phyloP scores from a whole-genome alignment of 2,113 vertebrate species.

The Piaya cayana region DNA sequence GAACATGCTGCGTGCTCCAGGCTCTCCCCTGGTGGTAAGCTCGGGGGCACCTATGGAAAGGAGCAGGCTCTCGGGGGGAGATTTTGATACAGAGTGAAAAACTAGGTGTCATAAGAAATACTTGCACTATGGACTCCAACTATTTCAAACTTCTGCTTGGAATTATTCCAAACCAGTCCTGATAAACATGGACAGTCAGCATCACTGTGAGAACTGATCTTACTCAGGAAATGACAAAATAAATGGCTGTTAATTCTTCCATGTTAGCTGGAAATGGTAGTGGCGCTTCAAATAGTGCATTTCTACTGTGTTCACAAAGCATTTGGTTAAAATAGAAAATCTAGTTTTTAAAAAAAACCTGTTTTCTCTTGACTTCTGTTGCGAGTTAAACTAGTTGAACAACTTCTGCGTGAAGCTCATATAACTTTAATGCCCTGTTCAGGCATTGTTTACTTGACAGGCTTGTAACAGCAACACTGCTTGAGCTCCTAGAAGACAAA shows the following conservation, averaged over 20 bases:
- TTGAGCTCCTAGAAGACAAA: constrained; percentile 88
- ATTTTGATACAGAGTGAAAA: neutral
- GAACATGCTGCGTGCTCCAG: rapidly evolving
- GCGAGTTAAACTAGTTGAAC: constrained; percentile 4
- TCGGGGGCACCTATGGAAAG: neutral
- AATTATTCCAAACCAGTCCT: neutral
- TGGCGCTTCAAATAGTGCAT: neutral
- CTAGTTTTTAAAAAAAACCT: neutral
- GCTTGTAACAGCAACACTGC: constrained; percentile 76
- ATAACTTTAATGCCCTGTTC: constrained; percentile 81
- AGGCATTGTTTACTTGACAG: constrained; percentile 73
- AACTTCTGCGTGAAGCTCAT: constrained; percentile 68
- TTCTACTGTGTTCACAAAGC: neutral
- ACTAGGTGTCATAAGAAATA: neutral
- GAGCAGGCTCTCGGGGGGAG: neutral
- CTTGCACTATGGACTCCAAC: neutral
- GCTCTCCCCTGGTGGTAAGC: neutral
- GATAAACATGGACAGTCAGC: neutral
- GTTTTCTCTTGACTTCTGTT: neutral
- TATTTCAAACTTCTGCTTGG: neutral
- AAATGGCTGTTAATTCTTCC: neutral
- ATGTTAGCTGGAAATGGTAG: neutral
- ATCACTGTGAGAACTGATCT: neutral
- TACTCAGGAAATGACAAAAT: neutral
- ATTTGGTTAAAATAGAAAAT: neutral